A percentile compares a stretch with the other conserved stretches of the same genome.
phyloP scores from a whole-genome alignment of 64 coral and sea anemone species.

The Platygyra sinensis region DNA sequence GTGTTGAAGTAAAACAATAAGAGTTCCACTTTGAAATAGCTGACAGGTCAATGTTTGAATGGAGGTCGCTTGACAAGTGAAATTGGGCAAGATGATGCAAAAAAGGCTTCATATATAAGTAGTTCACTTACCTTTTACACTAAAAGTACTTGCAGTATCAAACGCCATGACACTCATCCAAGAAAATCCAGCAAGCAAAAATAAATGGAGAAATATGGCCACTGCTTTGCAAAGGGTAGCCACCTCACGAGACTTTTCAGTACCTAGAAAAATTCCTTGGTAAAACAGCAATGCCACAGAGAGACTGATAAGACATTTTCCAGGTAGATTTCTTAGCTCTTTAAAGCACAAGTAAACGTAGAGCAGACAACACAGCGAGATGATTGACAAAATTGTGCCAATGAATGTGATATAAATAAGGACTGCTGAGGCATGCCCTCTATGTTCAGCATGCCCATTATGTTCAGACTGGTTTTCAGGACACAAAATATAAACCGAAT shows the following conservation, averaged over 20 bases:
- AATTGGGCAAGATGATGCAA: neutral
- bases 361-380: conserved; percentile 25
- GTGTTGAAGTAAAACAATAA: too few relatives aligned
- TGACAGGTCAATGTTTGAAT: too few relatives aligned
- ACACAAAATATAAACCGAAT: neutral
- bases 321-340: conserved; percentile 32
- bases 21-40: neutral
- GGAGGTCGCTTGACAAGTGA: too few relatives aligned
- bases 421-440: too few relatives aligned
- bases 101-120: neutral
- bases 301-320: conserved; percentile 38
- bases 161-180: conserved; percentile 39
- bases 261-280: neutral
- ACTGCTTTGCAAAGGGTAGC: neutral
- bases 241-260: neutral
- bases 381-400: neutral
- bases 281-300: conserved; percentile 27
- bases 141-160: conserved; percentile 24
- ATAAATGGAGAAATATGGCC: conserved; percentile 22
- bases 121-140: neutral
- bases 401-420: conserved; percentile 2
- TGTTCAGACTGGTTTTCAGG: neutral
- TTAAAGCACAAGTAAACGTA: neutral
- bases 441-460: neutral
- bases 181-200: neutral